These are phyloP conservation scores for Zaprionus taronus DNA, from an alignment of 1,140 invertebrate genomes.

Conservation along the genomic window DNA sequence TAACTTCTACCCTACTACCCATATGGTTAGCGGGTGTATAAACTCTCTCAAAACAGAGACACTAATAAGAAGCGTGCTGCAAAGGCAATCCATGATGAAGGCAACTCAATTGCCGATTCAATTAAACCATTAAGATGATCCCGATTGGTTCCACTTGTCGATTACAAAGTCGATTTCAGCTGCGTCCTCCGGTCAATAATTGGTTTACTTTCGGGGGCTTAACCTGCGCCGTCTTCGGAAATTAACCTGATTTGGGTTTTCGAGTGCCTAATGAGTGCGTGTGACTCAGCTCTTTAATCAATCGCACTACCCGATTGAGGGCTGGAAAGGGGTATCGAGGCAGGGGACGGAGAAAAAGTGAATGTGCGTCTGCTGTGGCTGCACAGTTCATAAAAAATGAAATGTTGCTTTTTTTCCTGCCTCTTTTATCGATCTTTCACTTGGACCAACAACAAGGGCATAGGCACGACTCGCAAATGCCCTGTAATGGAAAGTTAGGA, in stretches of 20 bases:
- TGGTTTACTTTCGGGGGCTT: background rate
- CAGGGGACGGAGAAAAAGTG: conserved; percentile 50
- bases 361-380: conserved; percentile 38
- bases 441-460: conserved; percentile 3
- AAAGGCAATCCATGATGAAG: background rate
- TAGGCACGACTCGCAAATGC: background rate
- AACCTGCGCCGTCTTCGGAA: background rate
- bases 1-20: no score
- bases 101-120: background rate
- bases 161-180: background rate
- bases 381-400: conserved; percentile 49
- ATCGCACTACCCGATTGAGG: conserved; percentile 5
- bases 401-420: conserved; percentile 42
- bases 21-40: background rate
- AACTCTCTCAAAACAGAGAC: background rate
- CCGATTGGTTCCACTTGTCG: background rate
- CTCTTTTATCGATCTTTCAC: background rate
- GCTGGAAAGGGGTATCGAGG: background rate
- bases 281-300: conserved; percentile 5
- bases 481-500: background rate
- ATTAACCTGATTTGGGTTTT: background rate
- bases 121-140: background rate
- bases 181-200: background rate
- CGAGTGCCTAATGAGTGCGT: background rate
- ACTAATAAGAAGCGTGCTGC: background rate